Evolutionary conservation across 2,113 vertebrate species (phyloP).

Genomic region (Callocephalon fimbriatum): DNA sequence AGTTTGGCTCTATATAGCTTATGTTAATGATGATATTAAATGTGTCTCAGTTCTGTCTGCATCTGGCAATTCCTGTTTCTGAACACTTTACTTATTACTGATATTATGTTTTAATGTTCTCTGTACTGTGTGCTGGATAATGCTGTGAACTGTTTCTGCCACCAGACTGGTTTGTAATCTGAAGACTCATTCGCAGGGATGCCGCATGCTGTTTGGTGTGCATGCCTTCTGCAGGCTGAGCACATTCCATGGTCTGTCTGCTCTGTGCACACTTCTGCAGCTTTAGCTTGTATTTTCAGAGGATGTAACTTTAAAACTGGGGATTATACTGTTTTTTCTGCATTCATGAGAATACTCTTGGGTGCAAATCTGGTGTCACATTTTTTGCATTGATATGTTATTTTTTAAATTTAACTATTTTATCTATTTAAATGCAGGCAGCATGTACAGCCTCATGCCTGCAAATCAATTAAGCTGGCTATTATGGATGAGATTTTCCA

Average conservation of each 20-base stretch:
- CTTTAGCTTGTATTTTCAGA: not conserved
- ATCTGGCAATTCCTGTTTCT: not conserved
- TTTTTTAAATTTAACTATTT: not conserved
- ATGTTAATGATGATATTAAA: slow-evolving; percentile 2
- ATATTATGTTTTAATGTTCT: not conserved
- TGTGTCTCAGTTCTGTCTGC: not conserved
- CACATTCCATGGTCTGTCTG: not conserved
- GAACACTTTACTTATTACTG: not conserved
- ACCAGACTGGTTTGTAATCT: not conserved
- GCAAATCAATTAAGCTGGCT: not conserved
- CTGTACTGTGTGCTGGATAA: not conserved
- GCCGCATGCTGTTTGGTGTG: not conserved
- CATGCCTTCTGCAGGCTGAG: not conserved
- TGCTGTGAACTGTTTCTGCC: not conserved
- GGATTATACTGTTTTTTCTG: not conserved
- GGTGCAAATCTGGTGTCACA: not conserved
- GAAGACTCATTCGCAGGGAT: not conserved
- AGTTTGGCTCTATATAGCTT: not conserved
- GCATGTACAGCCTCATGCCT: not conserved
- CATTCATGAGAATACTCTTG: not conserved
- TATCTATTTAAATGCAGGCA: not conserved
- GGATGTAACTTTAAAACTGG: not conserved
- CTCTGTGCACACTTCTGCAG: not conserved
- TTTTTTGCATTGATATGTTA: not conserved
- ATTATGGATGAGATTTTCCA: not conserved